Evolutionary conservation across 1,140 invertebrate species (phyloP).

Genomic region (Drosophila repleta): DNA sequence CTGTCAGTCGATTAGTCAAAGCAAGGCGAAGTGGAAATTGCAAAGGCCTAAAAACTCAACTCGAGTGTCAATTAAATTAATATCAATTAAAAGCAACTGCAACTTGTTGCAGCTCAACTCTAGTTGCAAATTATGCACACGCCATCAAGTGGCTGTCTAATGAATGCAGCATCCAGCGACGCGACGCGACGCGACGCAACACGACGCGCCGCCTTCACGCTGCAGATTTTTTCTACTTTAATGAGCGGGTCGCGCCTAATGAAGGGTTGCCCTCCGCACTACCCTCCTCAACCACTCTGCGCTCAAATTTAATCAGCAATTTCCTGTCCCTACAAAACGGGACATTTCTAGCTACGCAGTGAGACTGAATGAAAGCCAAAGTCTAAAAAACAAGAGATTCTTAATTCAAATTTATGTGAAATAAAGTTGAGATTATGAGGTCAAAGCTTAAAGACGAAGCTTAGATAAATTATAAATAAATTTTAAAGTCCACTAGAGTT

Average conservation of each 20-base stretch:
- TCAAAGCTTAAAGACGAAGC: background rate
- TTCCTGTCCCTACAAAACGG: constrained; percentile 54
- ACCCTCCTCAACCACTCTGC: constrained; percentile 3
- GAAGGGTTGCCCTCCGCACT: constrained; percentile 54
- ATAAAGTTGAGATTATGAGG: background rate
- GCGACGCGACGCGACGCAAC: background rate
- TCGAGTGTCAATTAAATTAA: constrained; percentile 81
- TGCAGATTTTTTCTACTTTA: constrained; percentile 51
- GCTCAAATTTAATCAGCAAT: constrained; percentile 67
- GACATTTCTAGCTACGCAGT: constrained; percentile 14
- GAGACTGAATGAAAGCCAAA: constrained; percentile 22
- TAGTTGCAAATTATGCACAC: constrained; percentile 74
- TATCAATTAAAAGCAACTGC: constrained; percentile 77
- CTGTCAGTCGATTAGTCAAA: constrained; percentile 64
- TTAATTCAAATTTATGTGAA: background rate
- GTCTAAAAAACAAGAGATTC: background rate
- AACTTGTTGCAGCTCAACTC: constrained; percentile 66
- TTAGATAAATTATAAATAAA: too few species aligned
- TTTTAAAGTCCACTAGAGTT: too few species aligned
- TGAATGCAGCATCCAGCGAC: constrained; percentile 41
- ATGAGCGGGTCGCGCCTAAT: constrained; percentile 59
- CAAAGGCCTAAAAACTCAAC: constrained; percentile 66
- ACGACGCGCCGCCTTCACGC: constrained; percentile 11
- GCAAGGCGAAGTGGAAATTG: constrained; percentile 14
- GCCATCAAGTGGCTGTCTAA: constrained; percentile 63